These are phyloP conservation scores for Rhopilema esculentum DNA, from an alignment of 30 jellyfish, hydroid and myxozoan genomes.

Conservation along the genomic window DNA sequence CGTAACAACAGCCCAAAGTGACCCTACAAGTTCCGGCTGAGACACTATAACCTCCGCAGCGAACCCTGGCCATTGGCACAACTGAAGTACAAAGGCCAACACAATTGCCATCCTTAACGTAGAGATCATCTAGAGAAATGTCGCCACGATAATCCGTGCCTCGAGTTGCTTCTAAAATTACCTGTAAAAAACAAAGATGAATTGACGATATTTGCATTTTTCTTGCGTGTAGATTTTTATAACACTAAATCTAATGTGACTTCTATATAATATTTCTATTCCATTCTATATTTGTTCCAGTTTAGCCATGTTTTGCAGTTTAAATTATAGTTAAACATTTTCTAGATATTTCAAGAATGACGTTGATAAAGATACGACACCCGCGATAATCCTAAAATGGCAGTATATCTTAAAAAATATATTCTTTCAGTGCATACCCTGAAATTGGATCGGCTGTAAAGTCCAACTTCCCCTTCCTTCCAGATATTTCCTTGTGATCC, in stretches of 20 bases:
- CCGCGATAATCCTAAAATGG: too few species aligned
- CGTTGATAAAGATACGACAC: too few species aligned
- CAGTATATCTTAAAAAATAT: too few species aligned
- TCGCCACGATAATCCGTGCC: slow-evolving; percentile 96
- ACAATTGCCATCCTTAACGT: slow-evolving; percentile 89
- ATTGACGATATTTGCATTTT: not conserved
- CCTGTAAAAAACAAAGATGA: slow-evolving; percentile 7
- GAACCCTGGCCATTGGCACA: slow-evolving; percentile 85
- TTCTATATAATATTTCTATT: too few species aligned
- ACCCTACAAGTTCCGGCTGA: slow-evolving; percentile 82
- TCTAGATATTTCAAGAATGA: too few species aligned
- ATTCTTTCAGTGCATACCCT: slow-evolving; percentile 21
- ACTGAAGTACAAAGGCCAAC: slow-evolving; percentile 93
- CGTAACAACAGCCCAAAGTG: slow-evolving; percentile 95
- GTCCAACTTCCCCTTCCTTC: slow-evolving; percentile 96
- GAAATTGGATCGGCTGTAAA: slow-evolving; percentile 81
- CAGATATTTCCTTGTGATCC: slow-evolving; percentile 93
- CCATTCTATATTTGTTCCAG: too few species aligned
- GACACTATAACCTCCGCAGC: slow-evolving; percentile 86
- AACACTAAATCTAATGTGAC: too few species aligned
- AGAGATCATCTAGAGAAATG: slow-evolving; percentile 93
- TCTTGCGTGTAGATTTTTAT: not conserved
- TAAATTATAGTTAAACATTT: too few species aligned
- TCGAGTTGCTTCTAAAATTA: slow-evolving; percentile 90
- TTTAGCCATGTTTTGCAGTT: too few species aligned